A percentile compares a stretch with the other conserved stretches of the same genome.
phyloP scores from a whole-genome alignment of 2,113 vertebrate species.

The Myrmecobius fasciatus region DNA sequence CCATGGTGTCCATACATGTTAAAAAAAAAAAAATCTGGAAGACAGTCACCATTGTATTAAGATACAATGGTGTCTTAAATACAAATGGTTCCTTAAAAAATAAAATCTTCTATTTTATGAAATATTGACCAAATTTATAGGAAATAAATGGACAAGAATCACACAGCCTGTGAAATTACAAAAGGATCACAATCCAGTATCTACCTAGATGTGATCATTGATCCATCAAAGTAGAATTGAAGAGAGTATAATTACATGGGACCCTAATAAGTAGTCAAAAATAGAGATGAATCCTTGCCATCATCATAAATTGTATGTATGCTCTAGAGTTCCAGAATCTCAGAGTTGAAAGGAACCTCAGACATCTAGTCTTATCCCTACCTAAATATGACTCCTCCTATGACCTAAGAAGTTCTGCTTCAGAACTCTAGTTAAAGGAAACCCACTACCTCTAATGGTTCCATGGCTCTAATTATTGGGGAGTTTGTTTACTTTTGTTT shows the following conservation, averaged over 20 bases:
- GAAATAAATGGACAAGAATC: not conserved
- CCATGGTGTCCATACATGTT: not conserved
- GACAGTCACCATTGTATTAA: not conserved
- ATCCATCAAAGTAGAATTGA: not conserved
- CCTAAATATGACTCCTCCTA: not conserved
- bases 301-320: not conserved
- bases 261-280: not conserved
- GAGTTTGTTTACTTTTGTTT: no score
- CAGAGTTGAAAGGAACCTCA: not conserved
- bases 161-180: not conserved
- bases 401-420: not conserved
- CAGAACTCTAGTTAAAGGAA: no score
- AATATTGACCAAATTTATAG: not conserved
- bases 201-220: not conserved
- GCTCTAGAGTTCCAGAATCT: not conserved
- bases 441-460: no score
- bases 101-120: not conserved
- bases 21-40: not conserved
- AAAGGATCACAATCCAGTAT: not conserved
- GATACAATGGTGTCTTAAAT: no score
- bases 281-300: not conserved
- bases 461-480: no score
- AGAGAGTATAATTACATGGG: not conserved
- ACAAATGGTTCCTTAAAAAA: no score
- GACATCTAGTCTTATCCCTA: not conserved